These are phyloP conservation scores for Acheta domesticus DNA, from an alignment of 2,888 invertebrate species.

Conservation along the genomic window DNA sequence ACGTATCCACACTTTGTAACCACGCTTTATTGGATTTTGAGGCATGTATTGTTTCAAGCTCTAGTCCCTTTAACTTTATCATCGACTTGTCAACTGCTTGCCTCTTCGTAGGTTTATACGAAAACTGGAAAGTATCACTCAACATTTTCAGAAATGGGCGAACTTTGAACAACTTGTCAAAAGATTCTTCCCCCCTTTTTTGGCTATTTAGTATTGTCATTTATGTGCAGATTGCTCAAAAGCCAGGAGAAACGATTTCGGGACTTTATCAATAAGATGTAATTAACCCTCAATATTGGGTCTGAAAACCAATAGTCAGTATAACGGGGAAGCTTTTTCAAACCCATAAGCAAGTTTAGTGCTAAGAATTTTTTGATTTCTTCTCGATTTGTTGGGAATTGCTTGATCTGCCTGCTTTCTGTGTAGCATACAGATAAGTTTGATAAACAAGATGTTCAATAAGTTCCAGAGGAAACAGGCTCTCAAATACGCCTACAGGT, in stretches of 20 bases:
- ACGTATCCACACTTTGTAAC: slow-evolving; percentile 41
- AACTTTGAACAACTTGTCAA: slow-evolving; percentile 32
- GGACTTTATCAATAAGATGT: not conserved
- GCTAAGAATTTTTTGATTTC: not conserved
- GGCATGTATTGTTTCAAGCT: slow-evolving; percentile 40
- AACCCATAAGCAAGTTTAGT: not conserved
- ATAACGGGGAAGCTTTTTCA: not conserved
- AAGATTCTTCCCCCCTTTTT: slow-evolving; percentile 18
- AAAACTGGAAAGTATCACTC: not conserved
- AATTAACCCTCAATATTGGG: not conserved
- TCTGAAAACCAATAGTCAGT: not conserved
- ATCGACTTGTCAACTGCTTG: slow-evolving; percentile 38
- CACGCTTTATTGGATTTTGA: slow-evolving; percentile 41
- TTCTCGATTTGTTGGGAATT: not conserved
- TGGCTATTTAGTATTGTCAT: slow-evolving; percentile 22
- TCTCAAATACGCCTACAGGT: not conserved
- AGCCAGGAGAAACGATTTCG: not conserved
- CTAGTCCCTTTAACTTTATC: slow-evolving; percentile 40
- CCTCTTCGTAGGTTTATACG: slow-evolving; percentile 21
- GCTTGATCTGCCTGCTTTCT: not conserved
- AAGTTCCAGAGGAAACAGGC: not conserved
- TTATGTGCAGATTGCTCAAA: not conserved
- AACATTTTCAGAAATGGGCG: slow-evolving; percentile 24
- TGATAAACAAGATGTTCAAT: not conserved
- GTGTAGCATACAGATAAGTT: not conserved